Evolutionary conservation across 2,113 vertebrate genomes (phyloP), one percentile per base, ranked within the genome.

Genomic region (Melanocharis versteri): DNA sequence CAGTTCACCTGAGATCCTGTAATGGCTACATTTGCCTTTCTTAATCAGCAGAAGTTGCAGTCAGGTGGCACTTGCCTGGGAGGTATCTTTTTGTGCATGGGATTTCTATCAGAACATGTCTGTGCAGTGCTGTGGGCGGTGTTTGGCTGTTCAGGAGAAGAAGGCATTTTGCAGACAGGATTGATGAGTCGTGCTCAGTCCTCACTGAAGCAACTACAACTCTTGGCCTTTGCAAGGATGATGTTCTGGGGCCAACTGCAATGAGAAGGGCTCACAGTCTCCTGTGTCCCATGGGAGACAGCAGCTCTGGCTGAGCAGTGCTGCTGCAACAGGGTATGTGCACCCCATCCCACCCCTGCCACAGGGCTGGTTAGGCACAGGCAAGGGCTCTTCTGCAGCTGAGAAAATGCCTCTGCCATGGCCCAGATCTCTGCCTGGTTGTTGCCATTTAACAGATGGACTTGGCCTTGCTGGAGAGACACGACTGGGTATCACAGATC

Each of bases 401-500:
- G 39, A 62, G 62, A 31, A 91, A 62, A 68, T 1, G 11, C 31
- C 62, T 57, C 22, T 7, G 1, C 31, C 21, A 10, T 3, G 0
- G 56, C 56, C 45, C 30, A 44, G 30, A 45, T 39, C 31, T 70
- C 50, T 26, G 10, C 15, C 22, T n/a, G 42, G 7, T 2, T 48
- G 66, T 1, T 83, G 35, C 8, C 54, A 57, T 35, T 65, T 60
- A 57, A 48, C 33, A 85, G 23, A 91, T 28, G 39, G 72, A 48
- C 35, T 64, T 48, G 9, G 15, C 39, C 42, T 33, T 44, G 27
- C 76, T 44, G 15, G 7, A 39, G 33, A 31, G 15, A 51, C 30
- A 62, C 0, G 0, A 19, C 2, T 7, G 8, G 24, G 15, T 24
- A 26, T 10, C 35, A 50, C 1, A 54, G 51, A 17, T 42, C 5